Evolutionary conservation across 2,797 vertebrate species (phyloP).

Genomic region (Podargus strigoides): DNA sequence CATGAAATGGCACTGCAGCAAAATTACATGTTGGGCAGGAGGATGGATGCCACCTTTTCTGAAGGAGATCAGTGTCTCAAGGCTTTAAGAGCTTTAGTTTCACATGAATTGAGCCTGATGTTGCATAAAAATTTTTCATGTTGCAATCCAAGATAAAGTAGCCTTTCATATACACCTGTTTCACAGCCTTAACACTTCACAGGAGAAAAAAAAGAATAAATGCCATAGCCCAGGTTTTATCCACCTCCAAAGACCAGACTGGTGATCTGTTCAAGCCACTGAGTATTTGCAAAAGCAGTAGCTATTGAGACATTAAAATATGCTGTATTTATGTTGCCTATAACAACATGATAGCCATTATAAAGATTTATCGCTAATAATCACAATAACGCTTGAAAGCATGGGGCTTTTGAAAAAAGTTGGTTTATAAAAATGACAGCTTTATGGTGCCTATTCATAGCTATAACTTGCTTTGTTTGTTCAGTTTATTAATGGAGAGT

Average conservation of each 20-base stretch:
- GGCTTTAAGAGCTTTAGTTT: constrained; percentile 9
- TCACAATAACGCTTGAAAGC: background rate
- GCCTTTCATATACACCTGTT: background rate
- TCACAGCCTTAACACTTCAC: background rate
- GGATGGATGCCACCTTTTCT: background rate
- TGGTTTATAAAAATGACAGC: background rate
- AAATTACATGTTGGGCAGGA: background rate
- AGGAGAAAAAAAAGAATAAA: background rate
- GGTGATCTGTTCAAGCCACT: background rate
- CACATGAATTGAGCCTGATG: constrained; percentile 13
- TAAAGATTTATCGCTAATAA: background rate
- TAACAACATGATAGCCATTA: background rate
- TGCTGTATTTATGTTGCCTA: background rate
- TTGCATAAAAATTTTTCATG: constrained; percentile 3
- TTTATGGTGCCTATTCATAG: background rate
- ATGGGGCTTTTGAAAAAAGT: background rate
- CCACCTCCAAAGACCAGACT: background rate
- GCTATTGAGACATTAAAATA: background rate
- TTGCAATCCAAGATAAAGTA: background rate
- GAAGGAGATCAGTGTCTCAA: background rate
- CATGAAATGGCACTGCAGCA: background rate
- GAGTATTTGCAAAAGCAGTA: background rate
- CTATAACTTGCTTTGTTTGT: background rate
- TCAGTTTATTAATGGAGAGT: background rate
- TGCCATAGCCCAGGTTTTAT: background rate